phyloP scores from a whole-genome alignment of 2,888 invertebrate genomes.

The Epirrita christyi region DNA sequence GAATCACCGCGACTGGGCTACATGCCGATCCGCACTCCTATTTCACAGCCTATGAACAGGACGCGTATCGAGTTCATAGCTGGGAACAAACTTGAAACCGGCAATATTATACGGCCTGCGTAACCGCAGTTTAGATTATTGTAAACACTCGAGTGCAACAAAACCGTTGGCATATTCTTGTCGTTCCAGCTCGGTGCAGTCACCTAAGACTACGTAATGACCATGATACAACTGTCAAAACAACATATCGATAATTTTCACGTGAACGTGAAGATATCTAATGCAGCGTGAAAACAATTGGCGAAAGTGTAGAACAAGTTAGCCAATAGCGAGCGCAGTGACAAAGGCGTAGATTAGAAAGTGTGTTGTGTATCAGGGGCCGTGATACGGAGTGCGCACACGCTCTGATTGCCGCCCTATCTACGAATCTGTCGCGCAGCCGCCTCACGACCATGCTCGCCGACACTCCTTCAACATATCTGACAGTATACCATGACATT shows the following conservation, averaged over 20 bases:
- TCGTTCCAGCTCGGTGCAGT: slow-evolving; percentile 35
- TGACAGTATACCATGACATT: slow-evolving; percentile 24
- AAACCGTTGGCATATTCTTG: slow-evolving; percentile 26
- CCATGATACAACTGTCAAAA: slow-evolving; percentile 62
- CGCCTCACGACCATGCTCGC: slow-evolving; percentile 36
- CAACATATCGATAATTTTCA: slow-evolving; percentile 60
- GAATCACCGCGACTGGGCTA: slow-evolving; percentile 69
- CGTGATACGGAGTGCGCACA: slow-evolving; percentile 73
- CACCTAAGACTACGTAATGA: slow-evolving; percentile 29
- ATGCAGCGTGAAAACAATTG: slow-evolving; percentile 83
- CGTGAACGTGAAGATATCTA: slow-evolving; percentile 71
- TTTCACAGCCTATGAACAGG: slow-evolving; percentile 63
- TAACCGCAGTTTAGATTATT: slow-evolving; percentile 67
- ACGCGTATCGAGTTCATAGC: slow-evolving; percentile 64
- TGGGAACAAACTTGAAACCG: slow-evolving; percentile 64
- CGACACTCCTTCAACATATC: slow-evolving; percentile 24
- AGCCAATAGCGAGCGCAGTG: slow-evolving; percentile 78
- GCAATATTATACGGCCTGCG: slow-evolving; percentile 65
- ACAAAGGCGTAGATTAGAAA: slow-evolving; percentile 84
- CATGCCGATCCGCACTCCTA: slow-evolving; percentile 72
- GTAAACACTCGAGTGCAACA: slow-evolving; percentile 38
- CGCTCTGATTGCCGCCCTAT: slow-evolving; percentile 83
- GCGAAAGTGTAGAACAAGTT: slow-evolving; percentile 80
- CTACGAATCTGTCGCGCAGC: slow-evolving; percentile 76
- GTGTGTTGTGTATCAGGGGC: slow-evolving; percentile 80